A percentile compares a stretch with the other conserved stretches of the same genome.
phyloP scores from a whole-genome alignment of 1,140 invertebrate species.

The Zaprionus africanus region DNA sequence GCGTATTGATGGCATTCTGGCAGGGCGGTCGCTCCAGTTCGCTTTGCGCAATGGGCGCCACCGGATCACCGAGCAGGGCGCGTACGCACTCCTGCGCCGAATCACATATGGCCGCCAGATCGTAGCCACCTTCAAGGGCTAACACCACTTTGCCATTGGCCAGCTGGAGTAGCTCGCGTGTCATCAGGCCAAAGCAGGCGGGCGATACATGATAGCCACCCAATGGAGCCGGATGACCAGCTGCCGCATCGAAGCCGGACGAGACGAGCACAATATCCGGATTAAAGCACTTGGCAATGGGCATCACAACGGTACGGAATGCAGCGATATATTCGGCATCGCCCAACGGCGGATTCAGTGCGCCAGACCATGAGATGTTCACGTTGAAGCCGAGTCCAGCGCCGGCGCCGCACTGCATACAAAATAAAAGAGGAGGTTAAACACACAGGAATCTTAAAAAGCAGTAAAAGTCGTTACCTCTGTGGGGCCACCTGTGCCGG shows the following conservation, averaged over 20 bases:
- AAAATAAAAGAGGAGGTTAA: background rate
- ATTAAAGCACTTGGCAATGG: constrained; percentile 96
- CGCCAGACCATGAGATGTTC: constrained; percentile 98
- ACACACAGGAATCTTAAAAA: background rate
- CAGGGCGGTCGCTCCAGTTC: constrained; percentile 92
- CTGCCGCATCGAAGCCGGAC: constrained; percentile 98
- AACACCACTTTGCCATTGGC: constrained; percentile 95
- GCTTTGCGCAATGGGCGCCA: constrained; percentile 89
- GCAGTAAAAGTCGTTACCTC: constrained; percentile 86
- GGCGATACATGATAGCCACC: constrained; percentile 97
- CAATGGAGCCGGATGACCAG: constrained; percentile 95
- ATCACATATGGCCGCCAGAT: constrained; percentile 97
- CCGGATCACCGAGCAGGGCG: constrained; percentile 94
- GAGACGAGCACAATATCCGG: constrained; percentile 98
- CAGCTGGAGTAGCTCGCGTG: constrained; percentile 95
- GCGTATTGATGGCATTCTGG: constrained; percentile 93
- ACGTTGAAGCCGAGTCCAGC: constrained; percentile 98
- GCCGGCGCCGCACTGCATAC: constrained; percentile 91
- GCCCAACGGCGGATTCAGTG: constrained; percentile 95
- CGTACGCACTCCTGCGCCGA: constrained; percentile 98
- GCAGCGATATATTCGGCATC: constrained; percentile 99
- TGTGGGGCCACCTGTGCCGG: constrained; percentile 96
- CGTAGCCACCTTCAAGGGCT: constrained; percentile 98
- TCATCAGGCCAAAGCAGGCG: constrained; percentile 98
- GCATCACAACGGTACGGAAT: constrained; percentile 96